Evolutionary conservation across 2,113 vertebrate genomes (phyloP).

Genomic region (Cygnus buccinator): DNA sequence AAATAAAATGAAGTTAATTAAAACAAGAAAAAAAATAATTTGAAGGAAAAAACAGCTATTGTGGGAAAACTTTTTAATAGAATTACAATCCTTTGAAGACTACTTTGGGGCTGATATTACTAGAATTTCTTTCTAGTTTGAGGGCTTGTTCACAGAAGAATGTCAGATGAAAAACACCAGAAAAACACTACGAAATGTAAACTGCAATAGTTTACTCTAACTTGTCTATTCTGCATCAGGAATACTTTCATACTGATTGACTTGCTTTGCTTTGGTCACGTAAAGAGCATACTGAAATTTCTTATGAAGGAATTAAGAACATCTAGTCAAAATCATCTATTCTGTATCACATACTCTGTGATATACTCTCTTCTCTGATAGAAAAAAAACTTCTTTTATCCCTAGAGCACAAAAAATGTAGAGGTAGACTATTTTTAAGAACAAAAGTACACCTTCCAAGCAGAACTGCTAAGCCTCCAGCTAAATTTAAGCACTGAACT

Average conservation of each 20-base stretch:
- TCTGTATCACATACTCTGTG: neutral
- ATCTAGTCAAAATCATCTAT: neutral
- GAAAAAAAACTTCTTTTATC: neutral
- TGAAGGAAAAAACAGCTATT: neutral
- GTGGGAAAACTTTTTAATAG: neutral
- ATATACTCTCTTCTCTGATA: neutral
- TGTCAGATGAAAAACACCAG: neutral
- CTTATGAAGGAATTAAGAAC: neutral
- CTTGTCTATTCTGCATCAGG: neutral
- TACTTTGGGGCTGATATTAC: neutral
- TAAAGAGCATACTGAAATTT: neutral
- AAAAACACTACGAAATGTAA: neutral
- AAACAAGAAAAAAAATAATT: neutral
- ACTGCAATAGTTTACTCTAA: neutral
- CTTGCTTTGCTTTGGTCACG: neutral
- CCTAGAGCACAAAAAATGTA: neutral
- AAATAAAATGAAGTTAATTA: neutral
- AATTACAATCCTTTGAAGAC: neutral
- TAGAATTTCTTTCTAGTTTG: neutral
- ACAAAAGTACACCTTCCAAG: neutral
- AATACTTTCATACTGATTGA: neutral
- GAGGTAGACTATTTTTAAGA: neutral
- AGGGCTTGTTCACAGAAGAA: neutral
- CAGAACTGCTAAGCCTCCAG: neutral
- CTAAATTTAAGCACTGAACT: neutral